A percentile compares a stretch with the other conserved stretches of the same genome.
These are phyloP conservation scores for Macroramphosus scolopax DNA, from an alignment of 2,797 vertebrate species.

Conservation along the genomic window DNA sequence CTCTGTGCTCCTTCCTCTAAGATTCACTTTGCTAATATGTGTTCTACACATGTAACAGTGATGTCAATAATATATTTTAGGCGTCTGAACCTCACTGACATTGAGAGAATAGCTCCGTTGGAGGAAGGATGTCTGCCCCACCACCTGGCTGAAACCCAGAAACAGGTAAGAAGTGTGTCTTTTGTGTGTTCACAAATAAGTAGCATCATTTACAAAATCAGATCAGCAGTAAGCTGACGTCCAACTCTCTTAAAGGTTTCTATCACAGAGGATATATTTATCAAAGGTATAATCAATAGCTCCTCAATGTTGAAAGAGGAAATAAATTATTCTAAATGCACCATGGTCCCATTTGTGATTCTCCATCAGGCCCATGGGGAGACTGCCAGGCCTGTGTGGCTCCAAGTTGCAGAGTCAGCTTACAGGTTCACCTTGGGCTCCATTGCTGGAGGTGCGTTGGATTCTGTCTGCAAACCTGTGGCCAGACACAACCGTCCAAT, in stretches of 20 bases:
- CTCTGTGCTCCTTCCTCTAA: no score
- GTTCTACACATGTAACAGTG: no score
- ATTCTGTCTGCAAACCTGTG: conserved; percentile 75
- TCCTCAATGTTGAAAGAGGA: no score
- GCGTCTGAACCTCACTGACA: conserved; percentile 88
- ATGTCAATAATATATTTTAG: no score
- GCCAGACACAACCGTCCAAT: conserved; percentile 82
- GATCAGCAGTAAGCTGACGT: no score
- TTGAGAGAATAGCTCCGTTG: conserved; percentile 93
- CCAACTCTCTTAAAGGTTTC: no score
- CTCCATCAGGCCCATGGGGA: conserved; percentile 83
- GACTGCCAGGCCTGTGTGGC: conserved; percentile 86
- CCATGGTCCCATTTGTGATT: conserved; percentile 61
- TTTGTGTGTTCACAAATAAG: conserved; percentile 63
- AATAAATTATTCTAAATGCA: conserved; percentile 64
- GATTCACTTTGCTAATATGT: no score
- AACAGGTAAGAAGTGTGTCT: conserved; percentile 89
- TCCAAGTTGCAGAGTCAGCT: conserved; percentile 91
- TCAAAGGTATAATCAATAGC: no score
- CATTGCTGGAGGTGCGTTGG: conserved; percentile 96
- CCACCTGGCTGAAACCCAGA: conserved; percentile 89
- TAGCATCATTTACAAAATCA: no score
- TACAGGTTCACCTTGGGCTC: conserved; percentile 94
- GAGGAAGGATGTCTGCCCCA: conserved; percentile 91
- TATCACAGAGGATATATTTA: no score